Evolutionary conservation across 2,888 invertebrate species (phyloP).

Genomic region (Heterodera filipjevi): DNA sequence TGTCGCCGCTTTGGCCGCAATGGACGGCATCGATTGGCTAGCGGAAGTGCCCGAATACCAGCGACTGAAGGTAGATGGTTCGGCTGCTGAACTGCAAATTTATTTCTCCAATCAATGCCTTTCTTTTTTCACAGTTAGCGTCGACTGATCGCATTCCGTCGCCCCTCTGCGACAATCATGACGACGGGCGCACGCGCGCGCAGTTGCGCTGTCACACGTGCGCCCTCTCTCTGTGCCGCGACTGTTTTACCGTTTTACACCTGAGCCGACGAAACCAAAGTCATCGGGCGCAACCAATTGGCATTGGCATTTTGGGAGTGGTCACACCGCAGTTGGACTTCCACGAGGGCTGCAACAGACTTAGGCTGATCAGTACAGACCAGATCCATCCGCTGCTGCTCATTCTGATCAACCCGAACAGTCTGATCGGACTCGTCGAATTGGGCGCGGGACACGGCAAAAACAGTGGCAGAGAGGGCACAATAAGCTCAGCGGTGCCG

Average conservation of each 20-base stretch:
- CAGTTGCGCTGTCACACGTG: constrained; percentile 84
- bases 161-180: constrained; percentile 86
- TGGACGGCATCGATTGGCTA: constrained; percentile 71
- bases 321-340: constrained; percentile 88
- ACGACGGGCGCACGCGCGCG: constrained; percentile 72
- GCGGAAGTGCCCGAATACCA: constrained; percentile 45
- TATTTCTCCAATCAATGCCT: not conserved
- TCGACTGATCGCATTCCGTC: constrained; percentile 27
- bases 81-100: not conserved
- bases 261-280: constrained; percentile 81
- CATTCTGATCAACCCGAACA: constrained; percentile 86
- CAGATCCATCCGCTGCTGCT: constrained; percentile 10
- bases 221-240: constrained; percentile 75
- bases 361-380: constrained; percentile 83
- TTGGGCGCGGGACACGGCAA: constrained; percentile 75
- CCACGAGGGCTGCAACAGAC: constrained; percentile 91
- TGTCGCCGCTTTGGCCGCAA: constrained; percentile 83
- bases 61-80: constrained; percentile 36
- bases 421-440: constrained; percentile 80
- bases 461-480: not conserved
- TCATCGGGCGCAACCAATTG: constrained; percentile 45
- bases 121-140: not conserved
- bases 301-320: constrained; percentile 67
- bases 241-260: constrained; percentile 93
- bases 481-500: not conserved